Evolutionary conservation across 2,888 invertebrate genomes (phyloP).

Genomic region (Portevinia maculata): DNA sequence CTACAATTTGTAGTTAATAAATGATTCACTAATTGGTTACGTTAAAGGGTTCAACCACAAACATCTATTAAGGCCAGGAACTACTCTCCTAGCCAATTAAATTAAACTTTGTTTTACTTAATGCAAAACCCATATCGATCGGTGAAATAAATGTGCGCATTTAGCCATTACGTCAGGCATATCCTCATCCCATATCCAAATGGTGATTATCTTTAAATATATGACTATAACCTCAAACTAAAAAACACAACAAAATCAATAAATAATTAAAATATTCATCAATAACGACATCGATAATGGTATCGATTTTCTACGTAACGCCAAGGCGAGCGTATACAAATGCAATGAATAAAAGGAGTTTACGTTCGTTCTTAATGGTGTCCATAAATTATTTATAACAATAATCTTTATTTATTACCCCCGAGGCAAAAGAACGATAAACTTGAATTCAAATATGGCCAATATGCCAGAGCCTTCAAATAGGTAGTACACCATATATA

Average conservation of each 20-base stretch:
- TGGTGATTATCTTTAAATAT: conserved; percentile 23
- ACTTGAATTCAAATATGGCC: conserved; percentile 63
- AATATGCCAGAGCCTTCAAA: neutral
- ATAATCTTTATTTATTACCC: conserved; percentile 72
- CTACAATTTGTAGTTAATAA: too few species aligned
- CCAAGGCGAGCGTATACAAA: neutral
- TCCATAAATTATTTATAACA: conserved; percentile 68
- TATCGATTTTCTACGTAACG: conserved; percentile 2
- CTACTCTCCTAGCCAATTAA: too few species aligned
- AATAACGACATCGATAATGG: conserved; percentile 48
- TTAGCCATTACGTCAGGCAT: too few species aligned
- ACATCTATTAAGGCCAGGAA: too few species aligned
- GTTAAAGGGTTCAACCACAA: too few species aligned
- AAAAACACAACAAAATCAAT: conserved; percentile 25
- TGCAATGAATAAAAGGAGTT: conserved; percentile 22
- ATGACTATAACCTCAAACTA: conserved; percentile 22
- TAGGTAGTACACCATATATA: too few species aligned
- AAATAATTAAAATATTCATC: conserved; percentile 45
- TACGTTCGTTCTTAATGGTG: conserved; percentile 50
- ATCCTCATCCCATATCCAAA: too few species aligned
- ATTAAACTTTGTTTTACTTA: too few species aligned
- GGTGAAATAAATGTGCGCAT: too few species aligned
- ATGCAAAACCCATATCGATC: too few species aligned
- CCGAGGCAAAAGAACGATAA: conserved; percentile 52
- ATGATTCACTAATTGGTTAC: too few species aligned